These are phyloP conservation scores for Acropternis orthonyx DNA, from an alignment of 2,797 vertebrate genomes.

Conservation along the genomic window DNA sequence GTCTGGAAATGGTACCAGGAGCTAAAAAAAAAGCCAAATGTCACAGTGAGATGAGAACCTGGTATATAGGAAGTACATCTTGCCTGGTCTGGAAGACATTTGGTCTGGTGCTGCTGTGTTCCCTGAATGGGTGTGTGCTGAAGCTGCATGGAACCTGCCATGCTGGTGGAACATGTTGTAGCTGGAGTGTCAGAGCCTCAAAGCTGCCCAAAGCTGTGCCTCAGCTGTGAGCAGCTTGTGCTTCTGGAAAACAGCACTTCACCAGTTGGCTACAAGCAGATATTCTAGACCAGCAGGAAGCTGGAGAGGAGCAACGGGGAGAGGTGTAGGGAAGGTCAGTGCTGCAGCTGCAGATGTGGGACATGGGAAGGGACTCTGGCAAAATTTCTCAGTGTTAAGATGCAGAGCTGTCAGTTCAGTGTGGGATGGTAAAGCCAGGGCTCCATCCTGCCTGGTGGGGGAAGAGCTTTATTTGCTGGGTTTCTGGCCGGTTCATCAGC, in stretches of 20 bases:
- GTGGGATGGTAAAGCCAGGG: not conserved
- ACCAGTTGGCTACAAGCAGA: not conserved
- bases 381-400: not conserved
- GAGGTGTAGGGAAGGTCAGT: not conserved
- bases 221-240: not conserved
- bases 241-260: not conserved
- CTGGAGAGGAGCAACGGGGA: slow-evolving; percentile 1
- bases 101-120: not conserved
- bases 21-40: not conserved
- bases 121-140: not conserved
- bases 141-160: not conserved
- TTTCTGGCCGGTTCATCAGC: not conserved
- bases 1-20: not conserved
- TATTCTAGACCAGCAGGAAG: not conserved
- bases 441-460: not conserved
- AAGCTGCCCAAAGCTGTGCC: not conserved
- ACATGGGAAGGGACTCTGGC: not conserved
- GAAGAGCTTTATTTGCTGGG: not conserved
- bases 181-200: not conserved
- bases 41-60: not conserved
- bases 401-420: not conserved
- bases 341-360: slow-evolving; percentile 14
- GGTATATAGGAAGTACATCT: not conserved
- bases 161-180: not conserved
- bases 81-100: not conserved